Conservation (phyloP, 1,140 invertebrate species). For the Bombyx mori region ASM3026992v2 NC_085129.1:6369501-6370000, state of each 20-base stretch:
- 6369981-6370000: too few relatives aligned
- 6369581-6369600: conserved; percentile 67
- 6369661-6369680: conserved; percentile 46
- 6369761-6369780: conserved; percentile 55
- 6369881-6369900: too few relatives aligned
- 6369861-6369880: too few relatives aligned
- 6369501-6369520: conserved; percentile 15
- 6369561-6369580: conserved; percentile 49
- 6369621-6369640: conserved; percentile 62
- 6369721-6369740: conserved; percentile 55
- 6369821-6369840: too few relatives aligned
- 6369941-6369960: too few relatives aligned
- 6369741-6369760: conserved; percentile 70
- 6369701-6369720: conserved; percentile 59
- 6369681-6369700: conserved; percentile 45
- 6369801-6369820: neutral
- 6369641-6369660: conserved; percentile 56
- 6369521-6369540: conserved; percentile 13
- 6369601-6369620: conserved; percentile 68
- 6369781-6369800: neutral
- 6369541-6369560: conserved; percentile 18
- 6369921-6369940: too few relatives aligned
- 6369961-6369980: too few relatives aligned
- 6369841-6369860: too few relatives aligned
- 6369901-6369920: neutral